These are phyloP conservation scores for Drosophila lacicola DNA, from an alignment of 2,888 invertebrate species.

Conservation along the genomic window DNA sequence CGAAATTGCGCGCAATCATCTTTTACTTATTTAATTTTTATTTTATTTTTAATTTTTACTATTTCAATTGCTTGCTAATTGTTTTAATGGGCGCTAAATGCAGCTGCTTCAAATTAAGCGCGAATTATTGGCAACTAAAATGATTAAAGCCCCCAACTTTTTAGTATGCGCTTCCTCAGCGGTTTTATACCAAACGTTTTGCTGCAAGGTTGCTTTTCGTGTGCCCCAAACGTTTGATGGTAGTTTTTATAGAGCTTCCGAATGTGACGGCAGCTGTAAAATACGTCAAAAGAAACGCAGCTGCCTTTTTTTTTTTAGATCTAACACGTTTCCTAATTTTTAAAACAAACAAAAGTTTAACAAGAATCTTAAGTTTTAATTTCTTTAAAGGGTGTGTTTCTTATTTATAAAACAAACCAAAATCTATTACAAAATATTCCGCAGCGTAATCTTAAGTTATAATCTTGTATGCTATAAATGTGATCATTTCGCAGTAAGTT, in stretches of 20 bases:
- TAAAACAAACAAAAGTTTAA: no score
- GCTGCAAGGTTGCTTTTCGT: not conserved
- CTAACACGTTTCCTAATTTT: no score
- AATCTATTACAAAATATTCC: no score
- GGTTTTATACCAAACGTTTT: not conserved
- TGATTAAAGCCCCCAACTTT: constrained; percentile 3
- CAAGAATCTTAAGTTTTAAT: no score
- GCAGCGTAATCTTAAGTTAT: no score
- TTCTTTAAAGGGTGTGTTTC: no score
- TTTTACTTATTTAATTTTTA: constrained; percentile 33
- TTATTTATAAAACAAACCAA: no score
- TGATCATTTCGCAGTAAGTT: no score
- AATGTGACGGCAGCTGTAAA: not conserved
- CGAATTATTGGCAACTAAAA: constrained; percentile 30
- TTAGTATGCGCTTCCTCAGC: constrained; percentile 3
- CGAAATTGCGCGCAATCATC: constrained; percentile 27
- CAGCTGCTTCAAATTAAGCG: constrained; percentile 22
- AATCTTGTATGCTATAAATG: no score
- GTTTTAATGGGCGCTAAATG: constrained; percentile 57
- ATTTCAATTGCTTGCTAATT: constrained; percentile 66
- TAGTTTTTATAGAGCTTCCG: not conserved
- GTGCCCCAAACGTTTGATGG: not conserved
- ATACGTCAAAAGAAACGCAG: no score
- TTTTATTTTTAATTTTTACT: constrained; percentile 19
- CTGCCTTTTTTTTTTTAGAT: no score